These are phyloP conservation scores for Acromyrmex charruanus DNA, from an alignment of 1,140 invertebrate genomes.

Conservation along the genomic window DNA sequence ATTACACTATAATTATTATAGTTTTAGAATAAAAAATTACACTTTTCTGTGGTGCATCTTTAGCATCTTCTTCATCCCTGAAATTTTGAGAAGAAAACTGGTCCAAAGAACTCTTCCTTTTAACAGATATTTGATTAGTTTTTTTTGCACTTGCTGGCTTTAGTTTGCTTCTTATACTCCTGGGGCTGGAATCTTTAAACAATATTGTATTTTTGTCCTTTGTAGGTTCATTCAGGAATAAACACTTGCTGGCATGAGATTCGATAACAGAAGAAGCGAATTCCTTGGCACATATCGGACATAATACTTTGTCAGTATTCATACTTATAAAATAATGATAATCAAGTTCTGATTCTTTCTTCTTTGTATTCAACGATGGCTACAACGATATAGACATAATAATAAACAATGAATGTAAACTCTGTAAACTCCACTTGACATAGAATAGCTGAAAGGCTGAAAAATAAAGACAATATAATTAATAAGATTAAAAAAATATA, in stretches of 20 bases:
- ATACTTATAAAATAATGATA: conserved; percentile 45
- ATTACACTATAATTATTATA: not conserved
- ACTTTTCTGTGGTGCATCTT: not conserved
- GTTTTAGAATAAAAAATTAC: conserved; percentile 45
- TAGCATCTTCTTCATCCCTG: conserved; percentile 7
- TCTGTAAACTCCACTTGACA: not conserved
- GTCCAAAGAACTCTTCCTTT: conserved; percentile 41
- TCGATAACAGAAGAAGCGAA: conserved; percentile 87
- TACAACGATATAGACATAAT: too few species aligned
- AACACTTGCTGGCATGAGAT: conserved; percentile 89
- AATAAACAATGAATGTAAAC: not conserved
- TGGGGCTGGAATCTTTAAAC: conserved; percentile 55
- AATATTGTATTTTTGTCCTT: conserved; percentile 49
- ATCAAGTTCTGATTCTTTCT: not conserved
- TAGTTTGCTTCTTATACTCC: conserved; percentile 48
- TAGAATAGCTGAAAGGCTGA: not conserved
- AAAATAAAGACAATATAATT: not conserved
- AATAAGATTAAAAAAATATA: not conserved
- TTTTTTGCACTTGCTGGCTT: conserved; percentile 28
- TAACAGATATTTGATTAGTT: not conserved
- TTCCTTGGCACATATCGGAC: conserved; percentile 87
- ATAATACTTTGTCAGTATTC: conserved; percentile 78
- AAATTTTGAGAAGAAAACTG: conserved; percentile 23
- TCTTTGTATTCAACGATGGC: too few species aligned
- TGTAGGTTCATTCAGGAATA: conserved; percentile 88